A percentile compares a stretch with the other conserved stretches of the same genome.
These are phyloP conservation scores for Chaetops frenatus DNA, from an alignment of 2,113 vertebrate species.

Conservation along the genomic window DNA sequence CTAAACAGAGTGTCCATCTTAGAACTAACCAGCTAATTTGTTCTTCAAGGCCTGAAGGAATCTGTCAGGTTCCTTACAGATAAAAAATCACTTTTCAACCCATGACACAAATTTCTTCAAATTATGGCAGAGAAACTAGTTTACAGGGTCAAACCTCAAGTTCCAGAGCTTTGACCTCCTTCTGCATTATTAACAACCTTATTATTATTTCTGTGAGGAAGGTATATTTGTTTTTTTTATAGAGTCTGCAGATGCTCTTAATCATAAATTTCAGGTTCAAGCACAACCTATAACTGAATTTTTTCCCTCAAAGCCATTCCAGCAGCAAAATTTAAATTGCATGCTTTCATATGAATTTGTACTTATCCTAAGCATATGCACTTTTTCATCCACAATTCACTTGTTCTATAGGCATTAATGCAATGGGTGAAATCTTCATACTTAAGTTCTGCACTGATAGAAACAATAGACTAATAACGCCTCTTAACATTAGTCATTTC, in stretches of 20 bases:
- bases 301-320: not conserved
- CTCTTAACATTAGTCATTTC: not conserved
- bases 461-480: conserved; percentile 3
- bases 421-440: not conserved
- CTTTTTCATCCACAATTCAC: not conserved
- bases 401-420: not conserved
- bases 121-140: not conserved
- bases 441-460: not conserved
- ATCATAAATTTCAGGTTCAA: not conserved
- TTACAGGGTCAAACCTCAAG: not conserved
- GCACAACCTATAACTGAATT: not conserved
- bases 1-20: too few relatives aligned
- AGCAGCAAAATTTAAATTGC: not conserved
- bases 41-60: too few relatives aligned
- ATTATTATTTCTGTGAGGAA: not conserved
- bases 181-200: not conserved
- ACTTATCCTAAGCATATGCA: not conserved
- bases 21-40: too few relatives aligned
- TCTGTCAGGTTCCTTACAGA: too few relatives aligned
- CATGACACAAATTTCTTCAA: not conserved
- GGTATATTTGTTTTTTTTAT: not conserved
- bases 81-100: too few relatives aligned
- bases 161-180: not conserved
- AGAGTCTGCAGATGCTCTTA: not conserved
- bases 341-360: not conserved